Evolutionary conservation across 2,888 invertebrate species (phyloP).

Genomic region (Opisthograptis luteolata): DNA sequence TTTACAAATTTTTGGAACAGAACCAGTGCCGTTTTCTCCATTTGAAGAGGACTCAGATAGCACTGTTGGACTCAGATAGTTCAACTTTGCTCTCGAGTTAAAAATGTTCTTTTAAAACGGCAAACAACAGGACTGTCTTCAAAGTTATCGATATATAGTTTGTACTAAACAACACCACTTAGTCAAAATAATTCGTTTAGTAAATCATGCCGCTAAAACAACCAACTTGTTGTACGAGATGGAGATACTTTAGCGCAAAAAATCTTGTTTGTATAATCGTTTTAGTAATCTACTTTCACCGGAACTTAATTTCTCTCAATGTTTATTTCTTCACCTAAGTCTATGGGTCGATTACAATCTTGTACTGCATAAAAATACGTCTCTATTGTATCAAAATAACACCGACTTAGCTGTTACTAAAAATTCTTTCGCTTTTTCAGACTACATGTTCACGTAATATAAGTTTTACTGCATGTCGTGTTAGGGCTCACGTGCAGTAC

Average conservation of each 20-base stretch:
- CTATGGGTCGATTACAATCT: neutral
- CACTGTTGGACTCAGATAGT: too few species aligned
- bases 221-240: too few species aligned
- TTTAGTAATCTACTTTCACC: neutral
- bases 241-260: too few species aligned
- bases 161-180: neutral
- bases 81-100: too few species aligned
- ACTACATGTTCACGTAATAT: conserved; percentile 1
- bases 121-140: too few species aligned
- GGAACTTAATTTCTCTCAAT: conserved; percentile 10
- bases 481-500: too few species aligned
- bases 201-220: neutral
- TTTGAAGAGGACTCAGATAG: too few species aligned
- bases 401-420: neutral
- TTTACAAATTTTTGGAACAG: too few species aligned
- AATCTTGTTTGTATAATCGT: too few species aligned
- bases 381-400: conserved; percentile 12
- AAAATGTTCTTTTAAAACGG: too few species aligned
- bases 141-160: neutral
- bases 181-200: neutral
- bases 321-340: conserved; percentile 1
- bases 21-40: too few species aligned
- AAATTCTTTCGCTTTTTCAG: conserved; percentile 16
- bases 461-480: too few species aligned
- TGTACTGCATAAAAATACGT: neutral